Conservation (phyloP, 2,888 invertebrate genomes). For the Cephus runcator region DNA sequence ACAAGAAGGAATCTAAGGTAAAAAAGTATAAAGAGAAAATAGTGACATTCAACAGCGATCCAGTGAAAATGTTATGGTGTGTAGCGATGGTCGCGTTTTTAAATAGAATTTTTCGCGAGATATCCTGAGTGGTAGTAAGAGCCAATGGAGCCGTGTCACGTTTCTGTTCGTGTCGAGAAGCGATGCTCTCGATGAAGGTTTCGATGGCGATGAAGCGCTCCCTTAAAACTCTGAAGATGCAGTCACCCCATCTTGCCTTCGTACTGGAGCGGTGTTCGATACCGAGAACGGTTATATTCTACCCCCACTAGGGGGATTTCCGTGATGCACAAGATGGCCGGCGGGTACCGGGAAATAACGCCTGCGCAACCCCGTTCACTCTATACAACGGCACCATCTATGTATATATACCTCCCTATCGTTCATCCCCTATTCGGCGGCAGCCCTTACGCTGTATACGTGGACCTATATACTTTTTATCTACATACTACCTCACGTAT, state of each 20-base stretch:
- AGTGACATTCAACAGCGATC: neutral
- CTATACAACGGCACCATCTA: constrained; percentile 19
- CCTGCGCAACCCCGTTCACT: constrained; percentile 42
- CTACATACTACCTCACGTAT: neutral
- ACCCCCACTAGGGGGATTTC: constrained; percentile 39
- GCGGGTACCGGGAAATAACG: constrained; percentile 53
- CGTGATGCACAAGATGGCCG: constrained; percentile 51
- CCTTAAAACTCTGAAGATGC: constrained; percentile 19
- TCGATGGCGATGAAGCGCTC: neutral
- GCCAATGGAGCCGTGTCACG: neutral
- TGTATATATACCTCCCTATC: constrained; percentile 5
- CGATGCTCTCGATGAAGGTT: neutral
- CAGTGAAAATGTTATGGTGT: neutral
- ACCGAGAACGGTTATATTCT: constrained; percentile 59
- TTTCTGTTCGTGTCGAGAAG: neutral
- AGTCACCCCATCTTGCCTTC: constrained; percentile 47
- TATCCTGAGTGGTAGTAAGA: neutral
- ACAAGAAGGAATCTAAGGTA: neutral
- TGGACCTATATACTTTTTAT: neutral
- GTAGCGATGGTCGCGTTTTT: neutral
- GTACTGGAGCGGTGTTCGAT: constrained; percentile 60
- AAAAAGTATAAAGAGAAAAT: neutral
- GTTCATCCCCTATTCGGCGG: constrained; percentile 7
- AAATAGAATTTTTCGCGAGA: neutral
- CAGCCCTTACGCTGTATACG: constrained; percentile 20